Evolutionary conservation across 2,113 vertebrate genomes (phyloP).

Genomic region (Haemorhous mexicanus): DNA sequence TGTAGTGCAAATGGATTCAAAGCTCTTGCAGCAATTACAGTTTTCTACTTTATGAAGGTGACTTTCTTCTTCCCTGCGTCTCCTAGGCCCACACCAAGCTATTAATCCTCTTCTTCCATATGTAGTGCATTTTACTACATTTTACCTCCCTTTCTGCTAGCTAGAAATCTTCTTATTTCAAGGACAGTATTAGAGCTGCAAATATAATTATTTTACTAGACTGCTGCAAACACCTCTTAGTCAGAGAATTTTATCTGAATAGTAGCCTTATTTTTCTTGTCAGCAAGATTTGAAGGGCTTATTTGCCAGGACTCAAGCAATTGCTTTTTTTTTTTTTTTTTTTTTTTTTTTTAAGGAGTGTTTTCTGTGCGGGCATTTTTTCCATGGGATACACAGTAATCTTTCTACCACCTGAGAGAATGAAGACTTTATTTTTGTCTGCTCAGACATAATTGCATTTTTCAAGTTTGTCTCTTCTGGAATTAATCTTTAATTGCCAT

Average conservation of each 20-base stretch:
- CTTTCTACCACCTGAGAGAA: not conserved
- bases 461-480: not conserved
- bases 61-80: not conserved
- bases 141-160: not conserved
- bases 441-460: not conserved
- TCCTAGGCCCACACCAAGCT: not conserved
- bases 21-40: not conserved
- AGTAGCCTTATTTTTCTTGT: not conserved
- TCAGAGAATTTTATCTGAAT: not conserved
- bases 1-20: not conserved
- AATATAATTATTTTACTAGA: slow-evolving; percentile 11
- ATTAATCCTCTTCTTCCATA: not conserved
- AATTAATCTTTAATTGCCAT: not conserved
- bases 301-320: not conserved
- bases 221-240: not conserved
- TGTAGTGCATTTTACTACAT: not conserved
- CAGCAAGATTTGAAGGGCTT: not conserved
- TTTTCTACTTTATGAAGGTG: not conserved
- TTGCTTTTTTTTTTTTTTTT: not conserved
- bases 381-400: not conserved
- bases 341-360: not conserved
- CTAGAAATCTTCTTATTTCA: not conserved
- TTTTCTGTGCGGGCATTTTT: not conserved
- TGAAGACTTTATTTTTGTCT: not conserved
- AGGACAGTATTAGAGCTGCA: not conserved